Conservation (phyloP, 2,113 vertebrate species). For the Choloepus hoffmanni region DNA sequence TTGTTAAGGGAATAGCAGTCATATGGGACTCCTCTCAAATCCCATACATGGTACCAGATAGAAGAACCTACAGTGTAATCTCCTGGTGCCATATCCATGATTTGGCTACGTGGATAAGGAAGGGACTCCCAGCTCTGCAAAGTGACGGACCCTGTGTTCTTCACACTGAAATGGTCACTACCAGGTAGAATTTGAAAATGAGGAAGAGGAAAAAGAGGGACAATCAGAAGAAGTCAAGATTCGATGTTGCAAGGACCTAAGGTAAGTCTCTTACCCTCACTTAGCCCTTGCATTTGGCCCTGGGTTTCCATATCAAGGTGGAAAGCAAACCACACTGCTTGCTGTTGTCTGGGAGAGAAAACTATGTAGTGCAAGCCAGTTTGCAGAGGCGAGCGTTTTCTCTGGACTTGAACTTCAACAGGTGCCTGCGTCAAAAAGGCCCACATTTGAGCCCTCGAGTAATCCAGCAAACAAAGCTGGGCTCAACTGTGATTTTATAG, state of each 20-base stretch:
- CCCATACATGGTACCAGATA: accelerated
- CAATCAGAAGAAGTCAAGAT: neutral
- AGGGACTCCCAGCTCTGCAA: neutral
- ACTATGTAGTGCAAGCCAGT: neutral
- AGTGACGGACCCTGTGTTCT: neutral
- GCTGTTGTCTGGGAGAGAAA: neutral
- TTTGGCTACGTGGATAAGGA: neutral
- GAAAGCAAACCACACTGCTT: neutral
- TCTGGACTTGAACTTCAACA: neutral
- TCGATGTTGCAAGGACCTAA: neutral
- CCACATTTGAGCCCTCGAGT: neutral
- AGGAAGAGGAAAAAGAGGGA: neutral
- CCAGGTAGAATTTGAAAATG: neutral
- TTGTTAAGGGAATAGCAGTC: neutral
- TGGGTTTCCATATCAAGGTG: neutral
- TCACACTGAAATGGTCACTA: neutral
- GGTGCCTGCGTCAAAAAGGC: neutral
- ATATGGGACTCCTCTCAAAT: accelerated
- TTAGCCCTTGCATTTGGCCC: neutral
- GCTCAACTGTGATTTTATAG: neutral
- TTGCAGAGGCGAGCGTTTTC: neutral
- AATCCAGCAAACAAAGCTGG: neutral
- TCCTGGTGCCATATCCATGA: neutral
- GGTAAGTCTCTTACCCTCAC: neutral
- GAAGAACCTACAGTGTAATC: accelerated